These are phyloP conservation scores for Petaurus breviceps DNA, from an alignment of 2,113 vertebrate genomes.

Conservation along the genomic window DNA sequence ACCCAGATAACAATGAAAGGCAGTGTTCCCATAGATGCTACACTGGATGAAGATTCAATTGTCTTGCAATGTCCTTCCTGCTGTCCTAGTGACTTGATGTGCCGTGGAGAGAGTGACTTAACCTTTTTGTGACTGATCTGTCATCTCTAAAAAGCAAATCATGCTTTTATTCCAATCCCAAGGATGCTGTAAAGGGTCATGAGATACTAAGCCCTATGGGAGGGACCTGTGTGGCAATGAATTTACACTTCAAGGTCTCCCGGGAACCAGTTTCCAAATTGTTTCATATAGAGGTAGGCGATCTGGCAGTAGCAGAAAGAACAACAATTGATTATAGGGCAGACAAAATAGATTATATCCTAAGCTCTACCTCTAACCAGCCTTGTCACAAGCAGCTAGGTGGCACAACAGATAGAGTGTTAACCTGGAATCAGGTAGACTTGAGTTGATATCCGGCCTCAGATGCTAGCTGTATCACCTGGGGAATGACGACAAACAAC, in stretches of 20 bases:
- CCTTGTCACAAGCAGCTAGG: neutral
- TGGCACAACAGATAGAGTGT: neutral
- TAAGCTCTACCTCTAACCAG: neutral
- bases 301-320: neutral
- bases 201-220: neutral
- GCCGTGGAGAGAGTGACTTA: neutral
- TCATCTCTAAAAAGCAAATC: neutral
- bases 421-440: neutral
- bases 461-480: neutral
- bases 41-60: neutral
- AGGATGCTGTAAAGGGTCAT: neutral
- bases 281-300: neutral
- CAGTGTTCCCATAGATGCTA: neutral
- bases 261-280: neutral
- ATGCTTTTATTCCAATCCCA: neutral
- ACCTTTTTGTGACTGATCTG: neutral
- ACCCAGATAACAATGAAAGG: neutral
- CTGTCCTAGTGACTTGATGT: slow-evolving; percentile 6
- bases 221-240: neutral
- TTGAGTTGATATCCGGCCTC: neutral
- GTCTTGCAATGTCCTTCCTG: slow-evolving; percentile 8
- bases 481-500: neutral
- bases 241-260: neutral
- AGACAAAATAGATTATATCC: neutral
- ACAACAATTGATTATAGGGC: neutral